A percentile compares a stretch with the other conserved stretches of the same genome.
Conservation (phyloP, 2,113 vertebrate genomes). For the Gnathonemus longibarbis region DNA sequence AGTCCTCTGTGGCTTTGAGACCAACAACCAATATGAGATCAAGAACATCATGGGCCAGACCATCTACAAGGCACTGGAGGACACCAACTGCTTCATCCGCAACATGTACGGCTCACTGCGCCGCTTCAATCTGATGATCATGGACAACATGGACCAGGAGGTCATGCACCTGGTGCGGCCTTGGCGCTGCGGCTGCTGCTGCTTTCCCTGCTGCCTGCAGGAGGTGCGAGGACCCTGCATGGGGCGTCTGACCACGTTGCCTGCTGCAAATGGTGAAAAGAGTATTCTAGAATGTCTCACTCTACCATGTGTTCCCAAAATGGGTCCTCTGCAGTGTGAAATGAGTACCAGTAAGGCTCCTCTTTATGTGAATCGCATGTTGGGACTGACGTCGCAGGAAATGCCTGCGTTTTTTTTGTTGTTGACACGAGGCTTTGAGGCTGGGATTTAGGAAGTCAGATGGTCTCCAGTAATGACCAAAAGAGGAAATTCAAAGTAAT, state of each 20-base stretch:
- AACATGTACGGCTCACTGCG: slow-evolving; percentile 78
- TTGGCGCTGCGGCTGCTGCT: slow-evolving; percentile 72
- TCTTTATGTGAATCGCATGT: not conserved
- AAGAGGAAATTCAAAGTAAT: not conserved
- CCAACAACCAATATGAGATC: slow-evolving; percentile 76
- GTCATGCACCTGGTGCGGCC: slow-evolving; percentile 76
- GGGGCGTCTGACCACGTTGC: not conserved
- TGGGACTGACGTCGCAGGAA: not conserved
- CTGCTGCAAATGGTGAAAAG: not conserved
- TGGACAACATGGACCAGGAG: slow-evolving; percentile 66
- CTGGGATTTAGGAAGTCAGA: not conserved
- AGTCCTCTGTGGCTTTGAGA: slow-evolving; percentile 75
- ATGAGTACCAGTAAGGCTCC: not conserved
- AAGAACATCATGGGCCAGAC: slow-evolving; percentile 75
- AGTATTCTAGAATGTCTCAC: not conserved
- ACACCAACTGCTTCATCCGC: slow-evolving; percentile 75
- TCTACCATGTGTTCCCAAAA: not conserved
- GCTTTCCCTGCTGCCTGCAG: slow-evolving; percentile 79
- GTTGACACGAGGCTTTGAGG: not conserved
- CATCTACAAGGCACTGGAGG: slow-evolving; percentile 75
- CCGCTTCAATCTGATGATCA: slow-evolving; percentile 74
- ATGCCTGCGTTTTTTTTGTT: not conserved
- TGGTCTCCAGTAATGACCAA: not conserved
- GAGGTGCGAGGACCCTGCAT: slow-evolving; percentile 55
- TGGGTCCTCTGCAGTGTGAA: not conserved